Evolutionary conservation across 2,113 vertebrate species (phyloP), one percentile per base, ranked within the genome.

Genomic region (Lophochroa leadbeateri): DNA sequence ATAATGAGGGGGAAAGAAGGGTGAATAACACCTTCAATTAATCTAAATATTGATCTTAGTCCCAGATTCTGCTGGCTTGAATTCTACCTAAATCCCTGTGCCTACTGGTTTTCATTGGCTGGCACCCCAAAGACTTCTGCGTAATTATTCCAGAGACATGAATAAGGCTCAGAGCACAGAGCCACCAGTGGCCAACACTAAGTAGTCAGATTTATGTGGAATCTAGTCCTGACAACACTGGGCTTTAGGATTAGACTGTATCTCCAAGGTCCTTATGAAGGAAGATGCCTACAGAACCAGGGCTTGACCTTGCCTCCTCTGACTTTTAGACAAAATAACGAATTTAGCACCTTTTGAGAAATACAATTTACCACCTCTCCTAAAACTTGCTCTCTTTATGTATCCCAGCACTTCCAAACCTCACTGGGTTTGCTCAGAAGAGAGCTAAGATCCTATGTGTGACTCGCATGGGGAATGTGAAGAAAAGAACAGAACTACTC

Each of bases 31-130:
- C 47, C 50, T 95, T 91, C 83, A 83, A 69, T 83, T 71, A 81
- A 75, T 70, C 79, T 90, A 88, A 95, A 75, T 75, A 92, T 83
- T 88, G 86, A 92, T 94, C 57, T 86, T 68, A 77, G 43, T 92
- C 61, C 72, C 91, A 91, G 91, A 82, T 83, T 89, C 60, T 89
- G n/a, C 57, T 89, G 91, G 91, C 65, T 77, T 89, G 64, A 89
- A 95, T 89, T 86, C 86, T 52, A 82, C 43, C n/a, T 84, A 88
- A 90, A 88, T 88, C 68, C 50, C 35, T 75, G 25, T 82, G 69
- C 69, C 61, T 84, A 86, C 86, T 78, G 13, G 82, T 78, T 92
- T 70, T 29, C 50, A 82, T 44, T 86, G 77, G 65, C 60, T 91
- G 60, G 86, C 47, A 89, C 65, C 33, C 57, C 47, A 85, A 71